phyloP scores from a whole-genome alignment of 2,113 vertebrate species.

The Coptodon rendalli region DNA sequence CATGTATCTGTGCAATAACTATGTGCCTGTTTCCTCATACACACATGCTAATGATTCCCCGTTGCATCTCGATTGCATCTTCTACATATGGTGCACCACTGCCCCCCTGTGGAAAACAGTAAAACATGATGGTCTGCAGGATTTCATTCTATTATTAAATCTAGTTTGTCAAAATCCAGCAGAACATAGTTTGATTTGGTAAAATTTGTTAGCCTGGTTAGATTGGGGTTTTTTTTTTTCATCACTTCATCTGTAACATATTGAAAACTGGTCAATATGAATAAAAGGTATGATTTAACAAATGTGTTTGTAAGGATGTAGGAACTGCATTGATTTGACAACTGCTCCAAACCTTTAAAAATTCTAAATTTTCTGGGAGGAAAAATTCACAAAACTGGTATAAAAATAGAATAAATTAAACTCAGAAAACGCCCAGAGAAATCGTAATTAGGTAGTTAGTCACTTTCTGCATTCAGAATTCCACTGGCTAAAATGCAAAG shows the following conservation, averaged over 20 bases:
- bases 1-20: background rate
- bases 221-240: accelerated
- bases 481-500: background rate
- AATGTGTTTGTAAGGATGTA: background rate
- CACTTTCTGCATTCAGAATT: background rate
- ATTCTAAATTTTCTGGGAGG: background rate
- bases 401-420: background rate
- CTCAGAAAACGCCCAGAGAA: background rate
- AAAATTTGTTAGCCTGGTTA: background rate
- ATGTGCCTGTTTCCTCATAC: background rate
- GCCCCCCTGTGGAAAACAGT: conserved; percentile 35
- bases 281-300: background rate
- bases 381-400: background rate
- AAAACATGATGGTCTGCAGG: background rate
- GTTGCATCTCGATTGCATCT: background rate
- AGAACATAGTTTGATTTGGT: background rate
- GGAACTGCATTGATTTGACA: background rate
- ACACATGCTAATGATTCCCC: background rate
- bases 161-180: background rate
- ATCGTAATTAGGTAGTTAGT: background rate
- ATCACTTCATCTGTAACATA: background rate
- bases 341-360: background rate
- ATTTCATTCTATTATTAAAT: background rate
- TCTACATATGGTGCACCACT: conserved; percentile 6
- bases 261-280: background rate